Conservation (phyloP, 1,140 invertebrate genomes). For the Piezodorus guildinii region DNA sequence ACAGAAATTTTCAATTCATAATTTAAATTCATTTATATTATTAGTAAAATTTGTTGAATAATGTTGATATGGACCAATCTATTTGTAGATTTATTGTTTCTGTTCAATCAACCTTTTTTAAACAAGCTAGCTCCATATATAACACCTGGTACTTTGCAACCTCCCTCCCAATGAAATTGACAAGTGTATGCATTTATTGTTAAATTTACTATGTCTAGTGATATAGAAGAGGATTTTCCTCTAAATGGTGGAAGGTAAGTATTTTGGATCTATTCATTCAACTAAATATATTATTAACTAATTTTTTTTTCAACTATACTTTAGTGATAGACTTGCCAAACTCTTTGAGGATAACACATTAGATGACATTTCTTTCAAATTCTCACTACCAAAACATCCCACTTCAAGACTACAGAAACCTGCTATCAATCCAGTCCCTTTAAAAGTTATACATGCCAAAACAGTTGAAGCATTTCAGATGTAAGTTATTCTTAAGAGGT, state of each 20-base stretch:
- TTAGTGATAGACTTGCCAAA: constrained; percentile 7
- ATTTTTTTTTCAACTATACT: not conserved
- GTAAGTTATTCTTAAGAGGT: constrained; percentile 18
- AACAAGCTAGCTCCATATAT: too few relatives aligned
- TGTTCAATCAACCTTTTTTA: too few relatives aligned
- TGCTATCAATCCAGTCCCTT: not conserved
- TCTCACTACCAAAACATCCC: constrained; percentile 27
- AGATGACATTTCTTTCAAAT: constrained; percentile 21
- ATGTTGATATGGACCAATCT: too few relatives aligned
- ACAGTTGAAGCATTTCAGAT: constrained; percentile 27
- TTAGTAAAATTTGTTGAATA: too few relatives aligned
- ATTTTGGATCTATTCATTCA: too few relatives aligned
- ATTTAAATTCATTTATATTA: too few relatives aligned
- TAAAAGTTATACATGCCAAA: constrained; percentile 22
- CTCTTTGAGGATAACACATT: not conserved
- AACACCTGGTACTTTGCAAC: too few relatives aligned
- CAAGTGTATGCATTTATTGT: too few relatives aligned
- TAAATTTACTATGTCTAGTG: not conserved
- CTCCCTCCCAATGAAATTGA: too few relatives aligned
- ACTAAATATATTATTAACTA: too few relatives aligned
- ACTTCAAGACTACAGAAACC: constrained; percentile 2
- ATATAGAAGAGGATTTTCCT: constrained; percentile 11
- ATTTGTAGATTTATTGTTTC: too few relatives aligned
- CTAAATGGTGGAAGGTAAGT: constrained; percentile 10
- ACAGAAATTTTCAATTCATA: too few relatives aligned